phyloP scores from a whole-genome alignment of 2,888 invertebrate species.

The Idaea dimidiata region DNA sequence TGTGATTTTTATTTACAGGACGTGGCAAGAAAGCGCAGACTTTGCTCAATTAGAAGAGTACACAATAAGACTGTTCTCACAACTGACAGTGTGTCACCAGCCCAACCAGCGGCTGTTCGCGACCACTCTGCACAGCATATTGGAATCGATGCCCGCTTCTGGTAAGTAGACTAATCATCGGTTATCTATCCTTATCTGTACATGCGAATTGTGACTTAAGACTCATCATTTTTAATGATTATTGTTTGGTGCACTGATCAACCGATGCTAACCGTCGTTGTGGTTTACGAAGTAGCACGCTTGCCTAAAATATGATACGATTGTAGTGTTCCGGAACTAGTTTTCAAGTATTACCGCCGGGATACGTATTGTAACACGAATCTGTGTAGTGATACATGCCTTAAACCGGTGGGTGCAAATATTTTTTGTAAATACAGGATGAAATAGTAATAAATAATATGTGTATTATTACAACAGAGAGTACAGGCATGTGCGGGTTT shows the following conservation, averaged over 20 bases:
- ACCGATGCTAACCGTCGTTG: no score
- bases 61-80: constrained; percentile 90
- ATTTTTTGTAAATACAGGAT: no score
- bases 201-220: not conserved
- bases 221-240: not conserved
- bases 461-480: constrained; percentile 33
- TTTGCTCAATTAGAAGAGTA: constrained; percentile 86
- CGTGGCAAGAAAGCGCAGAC: constrained; percentile 68
- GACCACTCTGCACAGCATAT: constrained; percentile 87
- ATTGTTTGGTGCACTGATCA: no score
- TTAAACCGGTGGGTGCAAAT: no score
- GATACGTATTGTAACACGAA: no score
- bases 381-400: no score
- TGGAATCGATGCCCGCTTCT: constrained; percentile 78
- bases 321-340: no score
- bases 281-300: no score
- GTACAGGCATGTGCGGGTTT: constrained; percentile 90
- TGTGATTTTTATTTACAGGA: constrained; percentile 36
- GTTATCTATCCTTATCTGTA: not conserved
- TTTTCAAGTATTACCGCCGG: no score
- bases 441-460: not conserved
- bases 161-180: constrained; percentile 39
- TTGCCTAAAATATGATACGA: no score
- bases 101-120: constrained; percentile 92
- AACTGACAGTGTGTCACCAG: constrained; percentile 91